A percentile compares a stretch with the other conserved stretches of the same genome.
phyloP scores from a whole-genome alignment of 2,888 invertebrate species.

The Crioceris asparagi region DNA sequence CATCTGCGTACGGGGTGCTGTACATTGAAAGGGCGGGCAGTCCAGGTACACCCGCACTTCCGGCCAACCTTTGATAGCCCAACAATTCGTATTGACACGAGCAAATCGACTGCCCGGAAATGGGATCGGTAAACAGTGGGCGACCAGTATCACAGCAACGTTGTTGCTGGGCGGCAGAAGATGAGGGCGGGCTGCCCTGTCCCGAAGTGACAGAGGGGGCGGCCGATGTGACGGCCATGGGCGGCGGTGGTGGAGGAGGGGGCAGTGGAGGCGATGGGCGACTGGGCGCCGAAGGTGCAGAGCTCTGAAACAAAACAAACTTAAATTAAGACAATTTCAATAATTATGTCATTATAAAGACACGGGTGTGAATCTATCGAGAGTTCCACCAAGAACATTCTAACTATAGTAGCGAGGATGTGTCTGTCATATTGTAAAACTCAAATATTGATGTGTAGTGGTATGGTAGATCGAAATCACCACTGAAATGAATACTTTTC shows the following conservation, averaged over 20 bases:
- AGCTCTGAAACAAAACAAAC: slow-evolving; percentile 35
- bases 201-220: slow-evolving; percentile 39
- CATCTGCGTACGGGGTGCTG: slow-evolving; percentile 68
- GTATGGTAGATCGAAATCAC: no score
- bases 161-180: slow-evolving; percentile 38
- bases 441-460: no score
- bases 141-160: slow-evolving; percentile 89
- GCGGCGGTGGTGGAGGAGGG: slow-evolving; percentile 34
- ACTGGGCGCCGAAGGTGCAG: slow-evolving; percentile 50
- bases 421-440: no score
- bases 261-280: slow-evolving; percentile 51
- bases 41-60: slow-evolving; percentile 45
- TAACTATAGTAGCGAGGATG: no score
- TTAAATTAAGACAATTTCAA: no score
- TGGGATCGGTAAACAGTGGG: slow-evolving; percentile 80
- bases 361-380: no score
- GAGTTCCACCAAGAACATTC: no score
- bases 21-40: slow-evolving; percentile 71
- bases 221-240: slow-evolving; percentile 36
- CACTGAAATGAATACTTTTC: no score
- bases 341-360: no score
- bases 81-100: slow-evolving; percentile 86
- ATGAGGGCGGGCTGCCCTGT: slow-evolving; percentile 26
- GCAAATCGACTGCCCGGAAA: slow-evolving; percentile 80
- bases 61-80: slow-evolving; percentile 68